Percentiles rank a stretch among this genome's conserved stretches.
These are phyloP conservation scores for Odontesthes bonariensis DNA, from an alignment of 2,113 vertebrate species.

Conservation along the genomic window DNA sequence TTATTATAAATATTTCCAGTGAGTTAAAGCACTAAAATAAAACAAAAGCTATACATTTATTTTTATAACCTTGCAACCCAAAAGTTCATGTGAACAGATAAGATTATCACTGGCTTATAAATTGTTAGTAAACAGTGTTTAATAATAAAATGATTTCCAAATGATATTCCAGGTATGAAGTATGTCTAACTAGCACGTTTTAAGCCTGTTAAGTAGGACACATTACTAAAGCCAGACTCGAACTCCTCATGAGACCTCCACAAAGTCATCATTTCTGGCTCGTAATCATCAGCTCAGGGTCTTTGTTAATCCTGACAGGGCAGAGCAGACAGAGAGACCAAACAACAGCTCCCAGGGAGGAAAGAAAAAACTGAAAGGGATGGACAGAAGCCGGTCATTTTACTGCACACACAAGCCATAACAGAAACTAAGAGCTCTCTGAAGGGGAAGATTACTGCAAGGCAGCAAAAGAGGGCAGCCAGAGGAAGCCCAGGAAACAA, in stretches of 20 bases:
- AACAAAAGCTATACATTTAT: neutral
- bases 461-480: conserved; percentile 24
- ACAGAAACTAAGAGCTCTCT: conserved; percentile 60
- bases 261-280: conserved; percentile 6
- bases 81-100: neutral
- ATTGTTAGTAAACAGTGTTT: neutral
- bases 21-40: no score
- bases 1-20: no score
- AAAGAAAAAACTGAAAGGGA: neutral
- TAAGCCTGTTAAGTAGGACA: neutral
- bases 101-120: neutral
- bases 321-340: conserved; percentile 53
- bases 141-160: neutral
- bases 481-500: conserved; percentile 59
- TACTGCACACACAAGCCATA: conserved; percentile 83
- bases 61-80: neutral
- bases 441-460: conserved; percentile 17
- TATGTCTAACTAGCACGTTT: conserved; percentile 16
- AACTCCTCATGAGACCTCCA: conserved; percentile 21
- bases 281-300: conserved; percentile 61
- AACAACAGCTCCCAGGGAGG: conserved; percentile 46
- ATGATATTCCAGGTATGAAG: neutral
- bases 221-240: neutral
- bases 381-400: conserved; percentile 64
- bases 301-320: conserved; percentile 41